Evolutionary conservation across 2,797 vertebrate genomes (phyloP), one percentile per base, ranked within the genome.

Genomic region (Phylloscopus collybita): DNA sequence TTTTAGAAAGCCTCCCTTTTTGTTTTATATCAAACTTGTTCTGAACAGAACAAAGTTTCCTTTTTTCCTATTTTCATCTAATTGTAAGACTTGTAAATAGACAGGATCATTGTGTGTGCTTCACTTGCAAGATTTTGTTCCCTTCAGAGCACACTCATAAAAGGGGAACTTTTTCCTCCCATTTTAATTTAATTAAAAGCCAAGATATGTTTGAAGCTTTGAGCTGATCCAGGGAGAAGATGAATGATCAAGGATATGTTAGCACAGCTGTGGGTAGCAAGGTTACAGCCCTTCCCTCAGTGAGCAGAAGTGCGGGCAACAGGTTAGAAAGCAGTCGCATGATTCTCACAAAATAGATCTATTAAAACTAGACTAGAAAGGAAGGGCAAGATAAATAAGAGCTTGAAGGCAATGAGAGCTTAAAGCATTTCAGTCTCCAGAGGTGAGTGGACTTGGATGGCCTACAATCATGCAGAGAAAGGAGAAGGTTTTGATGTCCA

Each of bases 161-260:
- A 97, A 97, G 91, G 51, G 34, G 86, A 86, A 51, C 60, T 84
- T 94, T 95, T 88, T 32, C 86, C 64, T 96, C 95, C 89, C 69
- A 69, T 93, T 95, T 95, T 97, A 97, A 97, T 97, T 97, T 91
- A 97, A 97, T 97, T 97, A 96, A 97, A 97, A 97, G 62, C 78
- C 74, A 91, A 93, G 89, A 92, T 92, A 76, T 67, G 64, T 88
- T 49, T 5, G 69, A 94, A 73, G 86, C 94, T 97, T 97, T 96
- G 88, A 97, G 79, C 50, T 93, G 71, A 96, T 95, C 78, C 92
- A 82, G 64, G 93, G 88, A 97, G 96, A 97, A 97, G 80, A 97
- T 89, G 86, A 70, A 81, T 76, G 93, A 96, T 96, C 44, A 78
- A 75, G 19, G 87, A 83, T 86, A 61, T 93, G 90, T 95, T 96